phyloP scores from a whole-genome alignment of 2,888 invertebrate genomes.

The Drosophila tripunctata region DNA sequence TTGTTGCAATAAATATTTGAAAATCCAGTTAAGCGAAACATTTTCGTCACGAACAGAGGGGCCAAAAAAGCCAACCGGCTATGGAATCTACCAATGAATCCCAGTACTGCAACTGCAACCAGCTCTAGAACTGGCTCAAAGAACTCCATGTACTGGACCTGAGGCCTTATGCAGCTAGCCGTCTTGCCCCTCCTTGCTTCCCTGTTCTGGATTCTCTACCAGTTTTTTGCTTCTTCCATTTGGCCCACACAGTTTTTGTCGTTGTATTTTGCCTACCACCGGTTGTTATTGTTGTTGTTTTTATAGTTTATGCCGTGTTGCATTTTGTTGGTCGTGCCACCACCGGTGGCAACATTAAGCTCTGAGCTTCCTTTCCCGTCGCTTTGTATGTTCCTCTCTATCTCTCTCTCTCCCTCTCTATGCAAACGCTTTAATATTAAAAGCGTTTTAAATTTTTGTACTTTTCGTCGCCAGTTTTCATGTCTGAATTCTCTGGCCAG shows the following conservation, averaged over 20 bases:
- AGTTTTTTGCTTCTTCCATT: slow-evolving; percentile 1
- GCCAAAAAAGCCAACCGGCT: slow-evolving; percentile 42
- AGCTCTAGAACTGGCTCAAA: too few species aligned
- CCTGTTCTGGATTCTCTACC: slow-evolving; percentile 2
- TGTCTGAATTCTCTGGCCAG: slow-evolving; percentile 27
- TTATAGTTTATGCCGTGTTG: slow-evolving; percentile 57
- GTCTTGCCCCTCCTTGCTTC: neutral
- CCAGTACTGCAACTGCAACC: too few species aligned
- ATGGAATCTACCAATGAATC: slow-evolving; percentile 38
- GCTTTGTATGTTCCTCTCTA: slow-evolving; percentile 37
- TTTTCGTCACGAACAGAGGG: slow-evolving; percentile 77
- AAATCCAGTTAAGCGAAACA: slow-evolving; percentile 81
- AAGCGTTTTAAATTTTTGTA: slow-evolving; percentile 70
- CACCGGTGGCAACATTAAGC: slow-evolving; percentile 15
- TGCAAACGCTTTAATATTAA: slow-evolving; percentile 76
- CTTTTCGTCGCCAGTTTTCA: slow-evolving; percentile 65
- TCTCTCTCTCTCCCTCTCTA: neutral
- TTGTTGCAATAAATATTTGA: slow-evolving; percentile 80
- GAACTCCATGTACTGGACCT: slow-evolving; percentile 11
- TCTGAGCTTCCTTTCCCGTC: slow-evolving; percentile 2
- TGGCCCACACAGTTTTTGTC: slow-evolving; percentile 5
- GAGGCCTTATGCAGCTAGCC: slow-evolving; percentile 12
- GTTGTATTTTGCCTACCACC: slow-evolving; percentile 45
- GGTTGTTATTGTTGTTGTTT: slow-evolving; percentile 32
- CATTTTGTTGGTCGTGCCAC: slow-evolving; percentile 53